phyloP scores from a whole-genome alignment of 2,797 vertebrate genomes.

The Echiichthys vipera region DNA sequence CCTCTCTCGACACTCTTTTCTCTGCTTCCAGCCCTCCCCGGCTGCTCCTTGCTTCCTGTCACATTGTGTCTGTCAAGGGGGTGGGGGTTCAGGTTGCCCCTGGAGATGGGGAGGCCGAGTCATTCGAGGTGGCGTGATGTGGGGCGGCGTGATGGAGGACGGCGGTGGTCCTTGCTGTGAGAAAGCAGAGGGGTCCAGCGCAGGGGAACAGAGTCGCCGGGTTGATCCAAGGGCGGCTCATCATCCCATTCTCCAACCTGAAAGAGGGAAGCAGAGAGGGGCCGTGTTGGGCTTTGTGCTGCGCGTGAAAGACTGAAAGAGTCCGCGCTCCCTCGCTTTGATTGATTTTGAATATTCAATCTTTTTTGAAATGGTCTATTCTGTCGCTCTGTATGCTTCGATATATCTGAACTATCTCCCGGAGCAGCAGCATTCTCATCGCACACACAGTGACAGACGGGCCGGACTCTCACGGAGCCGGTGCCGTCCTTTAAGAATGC shows the following conservation, averaged over 20 bases:
- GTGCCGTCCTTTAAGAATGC: constrained; percentile 51
- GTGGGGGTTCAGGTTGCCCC: constrained; percentile 69
- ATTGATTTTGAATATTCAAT: not conserved
- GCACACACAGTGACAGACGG: constrained; percentile 35
- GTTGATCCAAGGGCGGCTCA: constrained; percentile 28
- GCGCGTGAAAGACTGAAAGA: not conserved
- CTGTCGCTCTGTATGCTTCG: no score
- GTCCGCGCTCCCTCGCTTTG: not conserved
- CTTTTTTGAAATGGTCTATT: no score
- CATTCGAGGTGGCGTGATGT: constrained; percentile 72
- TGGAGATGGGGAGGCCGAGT: constrained; percentile 73
- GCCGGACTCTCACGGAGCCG: constrained; percentile 57
- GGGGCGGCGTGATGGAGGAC: constrained; percentile 53
- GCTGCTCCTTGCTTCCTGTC: constrained; percentile 67
- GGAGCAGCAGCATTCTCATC: not conserved
- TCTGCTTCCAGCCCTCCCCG: constrained; percentile 44
- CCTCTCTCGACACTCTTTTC: constrained; percentile 39
- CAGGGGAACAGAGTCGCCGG: constrained; percentile 8
- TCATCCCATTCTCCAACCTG: constrained; percentile 26
- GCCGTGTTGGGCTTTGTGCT: constrained; percentile 3
- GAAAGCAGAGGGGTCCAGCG: constrained; percentile 34
- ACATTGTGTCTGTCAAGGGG: constrained; percentile 57
- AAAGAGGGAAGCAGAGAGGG: constrained; percentile 22
- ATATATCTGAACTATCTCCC: not conserved
- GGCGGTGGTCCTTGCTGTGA: constrained; percentile 37